Conservation (phyloP, 2,797 vertebrate species). For the Sternarchorhynchus goeldii region DNA sequence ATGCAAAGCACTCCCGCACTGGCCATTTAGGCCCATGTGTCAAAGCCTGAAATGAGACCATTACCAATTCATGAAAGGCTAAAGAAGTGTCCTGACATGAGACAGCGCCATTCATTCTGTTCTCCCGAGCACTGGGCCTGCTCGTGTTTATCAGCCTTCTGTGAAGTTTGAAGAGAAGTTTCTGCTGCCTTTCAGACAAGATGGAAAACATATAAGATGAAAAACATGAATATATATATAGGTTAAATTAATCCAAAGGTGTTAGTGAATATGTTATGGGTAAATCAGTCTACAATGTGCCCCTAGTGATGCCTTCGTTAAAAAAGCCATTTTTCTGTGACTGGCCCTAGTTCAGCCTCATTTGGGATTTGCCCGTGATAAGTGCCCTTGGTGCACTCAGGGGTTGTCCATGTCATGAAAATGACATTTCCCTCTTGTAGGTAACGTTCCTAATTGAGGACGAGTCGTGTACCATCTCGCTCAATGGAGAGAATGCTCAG, state of each 20-base stretch:
- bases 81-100: conserved; percentile 45
- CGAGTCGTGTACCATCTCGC: conserved; percentile 44
- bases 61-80: conserved; percentile 80
- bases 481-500: conserved; percentile 43
- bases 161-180: conserved; percentile 16
- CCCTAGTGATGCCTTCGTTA: background rate
- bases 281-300: conserved; percentile 2
- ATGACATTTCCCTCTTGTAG: conserved; percentile 58
- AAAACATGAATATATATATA: background rate
- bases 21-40: conserved; percentile 78
- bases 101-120: conserved; percentile 30
- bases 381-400: conserved; percentile 44
- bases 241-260: background rate
- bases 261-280: background rate
- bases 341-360: conserved; percentile 29
- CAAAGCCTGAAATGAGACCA: conserved; percentile 85
- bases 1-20: conserved; percentile 79
- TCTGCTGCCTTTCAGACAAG: conserved; percentile 5
- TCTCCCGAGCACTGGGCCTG: conserved; percentile 3
- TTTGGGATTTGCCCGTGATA: conserved; percentile 41
- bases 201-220: background rate
- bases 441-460: conserved; percentile 54
- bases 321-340: conserved; percentile 16
- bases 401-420: conserved; percentile 52
- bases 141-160: conserved; percentile 20